These are phyloP conservation scores for Ceratina australensis DNA, from an alignment of 1,140 invertebrate species.

Conservation along the genomic window DNA sequence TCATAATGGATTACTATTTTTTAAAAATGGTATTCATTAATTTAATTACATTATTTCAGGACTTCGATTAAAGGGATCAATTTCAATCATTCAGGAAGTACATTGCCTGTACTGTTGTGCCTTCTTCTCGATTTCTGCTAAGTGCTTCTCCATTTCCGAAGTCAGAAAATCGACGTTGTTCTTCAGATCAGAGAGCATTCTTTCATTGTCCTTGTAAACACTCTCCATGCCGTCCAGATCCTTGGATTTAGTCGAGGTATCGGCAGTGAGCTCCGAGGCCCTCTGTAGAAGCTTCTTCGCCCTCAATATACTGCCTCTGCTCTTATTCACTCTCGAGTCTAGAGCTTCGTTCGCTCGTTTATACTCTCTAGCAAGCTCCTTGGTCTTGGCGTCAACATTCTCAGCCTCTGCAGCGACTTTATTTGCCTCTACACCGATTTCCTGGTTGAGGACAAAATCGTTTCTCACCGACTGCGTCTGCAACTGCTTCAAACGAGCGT, in stretches of 20 bases:
- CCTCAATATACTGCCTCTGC: constrained; percentile 84
- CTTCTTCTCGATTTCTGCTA: constrained; percentile 72
- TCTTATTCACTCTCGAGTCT: constrained; percentile 82
- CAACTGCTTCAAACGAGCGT: constrained; percentile 84
- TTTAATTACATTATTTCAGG: too few relatives aligned
- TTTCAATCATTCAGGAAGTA: constrained; percentile 53
- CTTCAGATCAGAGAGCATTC: constrained; percentile 69
- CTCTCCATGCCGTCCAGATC: constrained; percentile 84
- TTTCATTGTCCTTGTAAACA: constrained; percentile 76
- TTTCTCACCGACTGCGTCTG: constrained; percentile 89
- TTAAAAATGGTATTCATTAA: too few relatives aligned
- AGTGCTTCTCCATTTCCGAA: constrained; percentile 68
- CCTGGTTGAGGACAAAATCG: constrained; percentile 81
- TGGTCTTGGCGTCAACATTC: constrained; percentile 79
- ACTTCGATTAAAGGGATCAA: too few relatives aligned
- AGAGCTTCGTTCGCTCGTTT: constrained; percentile 82
- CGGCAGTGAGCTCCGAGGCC: constrained; percentile 88
- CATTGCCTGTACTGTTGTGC: constrained; percentile 73
- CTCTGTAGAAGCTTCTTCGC: constrained; percentile 86
- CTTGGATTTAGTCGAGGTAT: constrained; percentile 87
- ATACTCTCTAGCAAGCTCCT: constrained; percentile 81
- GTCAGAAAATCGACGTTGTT: constrained; percentile 70
- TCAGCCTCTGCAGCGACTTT: constrained; percentile 81
- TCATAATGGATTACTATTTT: too few relatives aligned
- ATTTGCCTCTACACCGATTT: constrained; percentile 81